Evolutionary conservation across 1,140 invertebrate genomes (phyloP).

Genomic region (Cyclargus thomasi): DNA sequence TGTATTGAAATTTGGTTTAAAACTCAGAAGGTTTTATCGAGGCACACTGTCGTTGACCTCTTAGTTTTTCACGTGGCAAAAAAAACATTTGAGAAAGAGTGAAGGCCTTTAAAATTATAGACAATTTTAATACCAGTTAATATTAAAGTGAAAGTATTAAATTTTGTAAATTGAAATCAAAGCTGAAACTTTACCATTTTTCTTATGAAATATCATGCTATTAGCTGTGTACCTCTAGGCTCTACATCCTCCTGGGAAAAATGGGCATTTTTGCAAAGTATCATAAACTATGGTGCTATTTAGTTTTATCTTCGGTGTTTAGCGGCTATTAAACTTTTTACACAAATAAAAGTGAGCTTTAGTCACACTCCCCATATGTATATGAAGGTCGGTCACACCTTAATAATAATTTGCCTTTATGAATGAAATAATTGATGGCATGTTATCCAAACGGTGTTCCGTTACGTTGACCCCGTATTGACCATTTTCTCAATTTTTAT

Average conservation of each 20-base stretch:
- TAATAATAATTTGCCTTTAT: slow-evolving; percentile 9
- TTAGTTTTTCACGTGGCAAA: too few species aligned
- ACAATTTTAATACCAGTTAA: too few species aligned
- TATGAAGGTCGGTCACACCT: slow-evolving; percentile 14
- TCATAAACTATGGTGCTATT: not conserved
- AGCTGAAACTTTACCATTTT: too few species aligned
- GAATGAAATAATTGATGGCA: slow-evolving; percentile 12
- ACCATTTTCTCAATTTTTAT: not conserved
- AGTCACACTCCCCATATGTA: slow-evolving; percentile 12
- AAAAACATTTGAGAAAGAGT: too few species aligned
- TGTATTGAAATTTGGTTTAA: too few species aligned
- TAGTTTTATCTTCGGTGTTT: slow-evolving; percentile 11
- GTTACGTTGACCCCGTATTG: slow-evolving; percentile 5
- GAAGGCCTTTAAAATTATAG: too few species aligned
- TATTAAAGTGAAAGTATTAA: too few species aligned
- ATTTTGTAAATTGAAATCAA: too few species aligned
- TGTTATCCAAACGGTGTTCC: not conserved
- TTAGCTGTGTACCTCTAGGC: too few species aligned
- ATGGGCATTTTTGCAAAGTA: not conserved
- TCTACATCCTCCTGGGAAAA: not conserved
- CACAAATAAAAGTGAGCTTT: slow-evolving; percentile 6
- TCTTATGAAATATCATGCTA: too few species aligned
- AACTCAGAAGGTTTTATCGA: too few species aligned
- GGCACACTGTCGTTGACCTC: too few species aligned
- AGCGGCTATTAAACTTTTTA: slow-evolving; percentile 6